Percentiles rank a stretch among this genome's conserved stretches.
Evolutionary conservation across 2,888 invertebrate species (phyloP).

Genomic region (Amblyteles armatorius): DNA sequence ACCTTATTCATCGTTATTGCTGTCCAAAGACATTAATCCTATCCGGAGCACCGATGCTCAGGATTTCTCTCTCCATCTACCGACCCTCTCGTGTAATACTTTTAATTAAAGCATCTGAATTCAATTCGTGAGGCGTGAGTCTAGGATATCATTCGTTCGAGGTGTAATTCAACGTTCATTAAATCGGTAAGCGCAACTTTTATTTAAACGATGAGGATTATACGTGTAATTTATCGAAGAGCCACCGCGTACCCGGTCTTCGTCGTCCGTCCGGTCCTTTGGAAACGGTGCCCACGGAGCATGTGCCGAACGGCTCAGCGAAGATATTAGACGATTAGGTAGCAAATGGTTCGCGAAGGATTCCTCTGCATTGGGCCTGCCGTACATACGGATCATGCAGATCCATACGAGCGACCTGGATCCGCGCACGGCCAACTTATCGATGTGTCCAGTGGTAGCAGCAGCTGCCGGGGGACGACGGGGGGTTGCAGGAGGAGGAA

Average conservation of each 20-base stretch:
- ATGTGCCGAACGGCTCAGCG: slow-evolving; percentile 53
- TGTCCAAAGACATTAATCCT: slow-evolving; percentile 54
- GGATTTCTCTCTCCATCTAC: not conserved
- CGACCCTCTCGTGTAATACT: slow-evolving; percentile 14
- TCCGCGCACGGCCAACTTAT: slow-evolving; percentile 52
- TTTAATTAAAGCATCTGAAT: slow-evolving; percentile 58
- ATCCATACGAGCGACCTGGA: slow-evolving; percentile 51
- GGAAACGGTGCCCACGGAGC: not conserved
- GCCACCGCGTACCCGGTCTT: not conserved
- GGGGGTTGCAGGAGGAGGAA: slow-evolving; percentile 1
- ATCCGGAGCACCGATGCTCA: slow-evolving; percentile 21
- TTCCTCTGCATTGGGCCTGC: slow-evolving; percentile 25
- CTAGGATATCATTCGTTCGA: slow-evolving; percentile 17
- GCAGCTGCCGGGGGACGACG: slow-evolving; percentile 42
- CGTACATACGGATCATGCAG: slow-evolving; percentile 49
- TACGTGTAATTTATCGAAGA: not conserved
- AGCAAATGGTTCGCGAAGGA: slow-evolving; percentile 69
- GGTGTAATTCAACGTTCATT: not conserved
- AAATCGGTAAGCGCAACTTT: not conserved
- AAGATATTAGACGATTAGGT: slow-evolving; percentile 69
- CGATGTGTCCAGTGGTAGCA: slow-evolving; percentile 36
- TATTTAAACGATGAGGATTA: not conserved
- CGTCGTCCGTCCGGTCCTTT: not conserved
- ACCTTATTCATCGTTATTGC: slow-evolving; percentile 58
- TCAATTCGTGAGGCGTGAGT: slow-evolving; percentile 43